Percentiles rank a stretch among this genome's conserved stretches.
Evolutionary conservation across 2,888 invertebrate genomes (phyloP).

Genomic region (Chironomus riparius): DNA sequence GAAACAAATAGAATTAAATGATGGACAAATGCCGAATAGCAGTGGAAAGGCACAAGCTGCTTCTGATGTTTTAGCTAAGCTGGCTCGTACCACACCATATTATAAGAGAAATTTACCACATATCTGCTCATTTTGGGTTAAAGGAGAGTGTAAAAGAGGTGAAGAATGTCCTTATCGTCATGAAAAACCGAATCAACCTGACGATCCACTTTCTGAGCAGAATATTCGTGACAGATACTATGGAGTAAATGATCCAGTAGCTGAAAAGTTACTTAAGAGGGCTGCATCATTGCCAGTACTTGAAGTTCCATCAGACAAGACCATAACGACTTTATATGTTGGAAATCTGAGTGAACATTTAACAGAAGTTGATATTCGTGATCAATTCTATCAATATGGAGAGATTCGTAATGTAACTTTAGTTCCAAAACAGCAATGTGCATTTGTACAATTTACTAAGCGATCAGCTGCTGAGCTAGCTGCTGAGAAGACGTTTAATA

Average conservation of each 20-base stretch:
- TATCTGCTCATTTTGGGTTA: constrained; percentile 93
- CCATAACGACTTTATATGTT: constrained; percentile 95
- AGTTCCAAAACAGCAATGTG: constrained; percentile 89
- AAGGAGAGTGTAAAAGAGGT: constrained; percentile 86
- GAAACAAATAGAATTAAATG: constrained; percentile 49
- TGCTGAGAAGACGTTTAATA: constrained; percentile 92
- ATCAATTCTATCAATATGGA: constrained; percentile 94
- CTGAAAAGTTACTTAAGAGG: constrained; percentile 77
- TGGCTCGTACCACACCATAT: constrained; percentile 78
- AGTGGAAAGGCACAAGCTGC: constrained; percentile 62
- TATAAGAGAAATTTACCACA: constrained; percentile 87
- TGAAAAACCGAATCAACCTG: constrained; percentile 89
- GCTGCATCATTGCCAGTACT: constrained; percentile 90
- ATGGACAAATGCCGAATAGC: constrained; percentile 43
- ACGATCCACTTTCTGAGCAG: constrained; percentile 86
- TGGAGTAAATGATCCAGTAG: constrained; percentile 88
- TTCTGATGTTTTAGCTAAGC: constrained; percentile 55
- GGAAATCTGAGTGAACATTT: constrained; percentile 86
- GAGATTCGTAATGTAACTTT: constrained; percentile 91
- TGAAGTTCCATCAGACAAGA: constrained; percentile 90
- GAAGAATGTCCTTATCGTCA: constrained; percentile 92
- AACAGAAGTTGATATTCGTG: constrained; percentile 81
- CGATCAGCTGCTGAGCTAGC: constrained; percentile 86
- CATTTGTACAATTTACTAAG: constrained; percentile 93
- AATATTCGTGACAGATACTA: constrained; percentile 87